Conservation (phyloP, 2,888 invertebrate genomes). For the Synergus laeviventris region DNA sequence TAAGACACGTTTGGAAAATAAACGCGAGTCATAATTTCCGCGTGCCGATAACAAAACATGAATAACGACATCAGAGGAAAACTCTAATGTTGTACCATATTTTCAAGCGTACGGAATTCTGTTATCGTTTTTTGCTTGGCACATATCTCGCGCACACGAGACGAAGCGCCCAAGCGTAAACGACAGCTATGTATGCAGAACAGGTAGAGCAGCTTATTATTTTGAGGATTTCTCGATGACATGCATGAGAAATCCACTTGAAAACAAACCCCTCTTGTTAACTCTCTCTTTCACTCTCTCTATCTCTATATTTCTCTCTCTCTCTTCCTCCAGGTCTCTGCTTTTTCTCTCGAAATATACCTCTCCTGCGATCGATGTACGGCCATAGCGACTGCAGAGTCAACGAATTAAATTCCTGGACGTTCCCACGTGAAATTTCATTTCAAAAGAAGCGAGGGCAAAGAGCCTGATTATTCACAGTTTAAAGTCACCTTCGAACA, state of each 20-base stretch:
- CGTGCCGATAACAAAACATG: slow-evolving; percentile 30
- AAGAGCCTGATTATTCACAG: slow-evolving; percentile 2
- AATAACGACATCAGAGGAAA: slow-evolving; percentile 4
- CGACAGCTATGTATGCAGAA: background rate
- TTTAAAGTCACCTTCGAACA: slow-evolving; percentile 18
- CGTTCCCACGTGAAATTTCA: slow-evolving; percentile 60
- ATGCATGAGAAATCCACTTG: background rate
- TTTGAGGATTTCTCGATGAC: slow-evolving; percentile 26
- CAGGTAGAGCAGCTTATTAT: background rate
- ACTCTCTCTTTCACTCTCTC: slow-evolving; percentile 9
- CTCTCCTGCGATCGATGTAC: slow-evolving; percentile 55
- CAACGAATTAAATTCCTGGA: slow-evolving; percentile 60
- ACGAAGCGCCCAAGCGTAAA: background rate
- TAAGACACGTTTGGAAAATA: slow-evolving; percentile 36
- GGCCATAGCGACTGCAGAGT: slow-evolving; percentile 48
- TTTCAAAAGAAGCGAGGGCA: slow-evolving; percentile 56
- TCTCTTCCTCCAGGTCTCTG: slow-evolving; percentile 14
- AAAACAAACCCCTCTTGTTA: slow-evolving; percentile 20
- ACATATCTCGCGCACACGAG: too few relatives aligned
- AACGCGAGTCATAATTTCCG: slow-evolving; percentile 33
- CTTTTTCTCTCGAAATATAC: slow-evolving; percentile 6
- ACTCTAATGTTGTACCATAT: slow-evolving; percentile 21
- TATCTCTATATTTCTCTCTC: background rate
- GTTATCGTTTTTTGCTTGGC: background rate
- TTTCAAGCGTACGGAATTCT: background rate